These are phyloP conservation scores for Pteropus rufus DNA, from an alignment of 2,797 vertebrate species.

Conservation along the genomic window DNA sequence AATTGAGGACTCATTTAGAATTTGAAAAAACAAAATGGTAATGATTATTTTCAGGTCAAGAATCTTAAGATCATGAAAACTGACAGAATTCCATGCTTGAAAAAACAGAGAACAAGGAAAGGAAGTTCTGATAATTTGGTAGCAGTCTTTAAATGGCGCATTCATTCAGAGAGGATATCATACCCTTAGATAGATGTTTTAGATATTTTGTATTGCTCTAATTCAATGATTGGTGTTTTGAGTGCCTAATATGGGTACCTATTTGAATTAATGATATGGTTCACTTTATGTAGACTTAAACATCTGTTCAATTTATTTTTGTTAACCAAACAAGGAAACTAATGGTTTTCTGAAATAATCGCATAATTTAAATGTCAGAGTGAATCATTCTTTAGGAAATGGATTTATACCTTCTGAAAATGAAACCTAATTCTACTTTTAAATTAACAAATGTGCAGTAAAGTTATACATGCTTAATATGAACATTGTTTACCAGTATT, in stretches of 20 bases:
- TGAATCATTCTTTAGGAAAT: background rate
- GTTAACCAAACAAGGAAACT: background rate
- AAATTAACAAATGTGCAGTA: background rate
- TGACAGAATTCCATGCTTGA: background rate
- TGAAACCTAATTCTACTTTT: background rate
- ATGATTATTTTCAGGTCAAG: background rate
- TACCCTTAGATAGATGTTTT: background rate
- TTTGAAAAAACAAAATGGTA: background rate
- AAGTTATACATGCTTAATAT: background rate
- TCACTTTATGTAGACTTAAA: background rate
- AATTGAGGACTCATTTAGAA: background rate
- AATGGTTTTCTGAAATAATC: background rate
- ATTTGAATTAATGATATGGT: background rate
- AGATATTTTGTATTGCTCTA: background rate
- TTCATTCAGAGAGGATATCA: background rate
- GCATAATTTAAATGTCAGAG: background rate
- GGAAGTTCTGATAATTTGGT: background rate
- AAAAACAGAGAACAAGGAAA: background rate
- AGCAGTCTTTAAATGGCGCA: background rate
- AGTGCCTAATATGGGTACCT: background rate
- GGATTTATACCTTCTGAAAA: background rate
- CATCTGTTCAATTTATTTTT: background rate
- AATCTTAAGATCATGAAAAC: slow-evolving; percentile 35
- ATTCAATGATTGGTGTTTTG: background rate
- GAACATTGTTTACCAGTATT: background rate